Conservation (phyloP, 2,888 invertebrate species). For the Caradrina clavipalpis region DNA sequence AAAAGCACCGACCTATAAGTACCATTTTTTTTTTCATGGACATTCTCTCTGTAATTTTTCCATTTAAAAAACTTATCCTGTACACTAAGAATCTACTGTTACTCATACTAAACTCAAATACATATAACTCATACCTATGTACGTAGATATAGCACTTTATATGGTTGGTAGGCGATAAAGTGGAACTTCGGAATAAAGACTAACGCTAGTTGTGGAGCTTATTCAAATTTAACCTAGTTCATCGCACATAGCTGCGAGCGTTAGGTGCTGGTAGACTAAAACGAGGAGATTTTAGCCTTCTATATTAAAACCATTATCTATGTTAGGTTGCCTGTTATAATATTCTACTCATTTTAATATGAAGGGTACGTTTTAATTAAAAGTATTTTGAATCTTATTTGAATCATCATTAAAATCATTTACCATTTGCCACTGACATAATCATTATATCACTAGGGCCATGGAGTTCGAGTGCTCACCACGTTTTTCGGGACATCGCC, state of each 20-base stretch:
- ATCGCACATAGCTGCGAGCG: slow-evolving; percentile 40
- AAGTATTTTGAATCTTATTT: not conserved
- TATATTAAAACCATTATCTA: slow-evolving; percentile 14
- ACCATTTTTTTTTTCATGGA: not conserved
- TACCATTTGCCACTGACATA: no score
- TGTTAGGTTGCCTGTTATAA: not conserved
- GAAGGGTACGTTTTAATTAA: not conserved
- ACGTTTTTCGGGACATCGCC: no score
- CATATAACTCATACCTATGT: not conserved
- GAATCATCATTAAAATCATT: no score
- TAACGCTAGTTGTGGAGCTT: slow-evolving; percentile 45
- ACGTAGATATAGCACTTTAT: not conserved
- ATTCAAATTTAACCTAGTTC: slow-evolving; percentile 59
- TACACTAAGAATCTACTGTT: not conserved
- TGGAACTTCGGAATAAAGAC: slow-evolving; percentile 60
- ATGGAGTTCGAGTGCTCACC: no score
- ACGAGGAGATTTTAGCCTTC: slow-evolving; percentile 13
- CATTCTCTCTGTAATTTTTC: not conserved
- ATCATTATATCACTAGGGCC: no score
- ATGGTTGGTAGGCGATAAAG: slow-evolving; percentile 23
- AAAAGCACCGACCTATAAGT: no score
- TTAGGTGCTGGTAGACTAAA: slow-evolving; percentile 28
- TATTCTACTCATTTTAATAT: not conserved
- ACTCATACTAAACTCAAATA: slow-evolving; percentile 1
- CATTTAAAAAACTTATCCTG: not conserved